Conservation (phyloP, 2,888 invertebrate genomes). For the Hipparchia semele region DNA sequence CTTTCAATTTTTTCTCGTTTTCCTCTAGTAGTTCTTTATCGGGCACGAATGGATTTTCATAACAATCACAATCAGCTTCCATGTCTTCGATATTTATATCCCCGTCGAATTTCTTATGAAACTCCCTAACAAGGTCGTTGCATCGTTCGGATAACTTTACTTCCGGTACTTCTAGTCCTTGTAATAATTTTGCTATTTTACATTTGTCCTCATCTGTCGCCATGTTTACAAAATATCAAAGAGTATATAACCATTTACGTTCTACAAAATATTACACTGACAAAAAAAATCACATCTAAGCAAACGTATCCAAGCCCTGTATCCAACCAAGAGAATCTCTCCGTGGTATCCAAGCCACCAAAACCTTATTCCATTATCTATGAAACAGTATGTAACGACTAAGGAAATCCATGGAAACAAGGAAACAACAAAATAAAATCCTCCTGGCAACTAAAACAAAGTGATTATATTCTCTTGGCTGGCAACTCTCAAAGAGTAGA, state of each 20-base stretch:
- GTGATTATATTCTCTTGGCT: no score
- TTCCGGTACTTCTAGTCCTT: conserved; percentile 66
- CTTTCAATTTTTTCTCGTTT: conserved; percentile 61
- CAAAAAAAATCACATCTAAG: neutral
- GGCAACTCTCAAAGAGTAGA: no score
- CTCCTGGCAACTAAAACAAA: no score
- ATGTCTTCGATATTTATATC: conserved; percentile 55
- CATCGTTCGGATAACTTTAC: conserved; percentile 65
- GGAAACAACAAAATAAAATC: no score
- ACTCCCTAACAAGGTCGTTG: conserved; percentile 58
- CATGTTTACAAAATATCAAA: conserved; percentile 48
- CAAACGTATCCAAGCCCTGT: no score
- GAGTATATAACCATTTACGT: no score
- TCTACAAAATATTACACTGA: neutral
- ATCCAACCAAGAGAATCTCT: neutral
- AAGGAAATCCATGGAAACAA: no score
- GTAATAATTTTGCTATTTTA: conserved; percentile 65
- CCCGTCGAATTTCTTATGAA: conserved; percentile 57
- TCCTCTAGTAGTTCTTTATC: conserved; percentile 60
- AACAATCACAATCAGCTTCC: conserved; percentile 40
- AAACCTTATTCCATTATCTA: neutral
- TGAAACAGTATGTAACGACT: no score
- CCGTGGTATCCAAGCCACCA: neutral
- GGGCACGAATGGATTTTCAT: conserved; percentile 67
- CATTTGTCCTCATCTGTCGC: conserved; percentile 72